Percentiles rank a stretch among this genome's conserved stretches.
phyloP scores from a whole-genome alignment of 2,797 vertebrate species.

The Spinus olivaceus region DNA sequence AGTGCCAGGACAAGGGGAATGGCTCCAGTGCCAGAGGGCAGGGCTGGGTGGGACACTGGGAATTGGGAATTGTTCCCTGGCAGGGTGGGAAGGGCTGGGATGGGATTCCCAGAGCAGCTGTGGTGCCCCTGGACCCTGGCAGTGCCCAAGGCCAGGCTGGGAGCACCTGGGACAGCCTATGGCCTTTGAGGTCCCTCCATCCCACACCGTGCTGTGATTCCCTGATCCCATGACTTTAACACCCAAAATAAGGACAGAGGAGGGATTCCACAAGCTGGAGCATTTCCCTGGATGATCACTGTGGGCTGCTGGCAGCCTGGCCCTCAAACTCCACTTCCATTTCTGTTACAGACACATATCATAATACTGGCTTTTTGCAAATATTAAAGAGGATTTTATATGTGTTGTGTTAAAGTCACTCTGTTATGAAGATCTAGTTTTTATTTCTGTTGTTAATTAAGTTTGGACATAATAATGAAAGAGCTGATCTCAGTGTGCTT shows the following conservation, averaged over 20 bases:
- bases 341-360: no score
- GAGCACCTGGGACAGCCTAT: background rate
- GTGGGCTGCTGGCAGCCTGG: accelerated
- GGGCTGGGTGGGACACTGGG: background rate
- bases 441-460: no score
- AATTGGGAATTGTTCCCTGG: background rate
- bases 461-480: no score
- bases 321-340: background rate
- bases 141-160: background rate
- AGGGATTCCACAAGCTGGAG: background rate
- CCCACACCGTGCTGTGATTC: background rate
- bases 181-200: no score
- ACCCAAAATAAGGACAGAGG: background rate
- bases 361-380: no score
- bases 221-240: background rate
- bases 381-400: no score
- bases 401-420: no score
- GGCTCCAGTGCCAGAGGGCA: background rate
- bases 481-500: background rate
- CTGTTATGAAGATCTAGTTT: no score
- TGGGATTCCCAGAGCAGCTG: background rate
- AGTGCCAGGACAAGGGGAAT: background rate
- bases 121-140: background rate
- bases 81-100: background rate
- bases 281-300: background rate